Base-by-base conservation (phyloP, 2,888 invertebrate genomes). In the Acholoe squamosa region DNA sequence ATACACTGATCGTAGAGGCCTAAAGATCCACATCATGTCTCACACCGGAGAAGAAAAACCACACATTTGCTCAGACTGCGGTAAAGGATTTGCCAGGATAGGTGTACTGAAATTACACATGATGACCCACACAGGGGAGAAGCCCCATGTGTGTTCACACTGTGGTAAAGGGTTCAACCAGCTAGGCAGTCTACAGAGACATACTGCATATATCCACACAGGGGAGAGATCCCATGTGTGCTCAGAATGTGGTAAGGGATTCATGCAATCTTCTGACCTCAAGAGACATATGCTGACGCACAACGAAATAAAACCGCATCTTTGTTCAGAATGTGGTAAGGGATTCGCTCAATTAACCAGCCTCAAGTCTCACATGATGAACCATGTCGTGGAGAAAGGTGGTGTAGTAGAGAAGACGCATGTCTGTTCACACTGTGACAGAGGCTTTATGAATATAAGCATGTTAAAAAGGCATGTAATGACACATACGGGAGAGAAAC, bases 331-430 rank as follows among this genome's bases (percentile, higher is more conserved):
- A 1, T 61, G 61, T 61, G 61, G 61, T n/a, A 22, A 61, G 5
- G 22, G n/a, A 25, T 61, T 86, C 34, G 16, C 43, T 33, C 19
- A 25, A n/a, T 5, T 3, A 10, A n/a, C 12, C 1, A 28, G 22
- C 14, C 43, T 86, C 1, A 86, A 34, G 28, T 19, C 16, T 5
- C 86, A 86, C 52, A 86, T 52, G 51, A 0, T 10, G 22, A 22
- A 3, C 28, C 86, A 86, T 43, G 34, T n/a, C n/a, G n/a, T n/a
- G n/a, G n/a, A n/a, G n/a, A n/a, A n/a, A n/a, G n/a, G n/a, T n/a
- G n/a, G n/a, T n/a, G n/a, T 34, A 52, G 43, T 43, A 51, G 86
- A 86, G 43, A 86, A 51, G n/a, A 28, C 86, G 7, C 43, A 51
- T 51, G 34, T 19, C 1, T 86, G 86, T 51, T 34, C 28, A 1